Conservation (phyloP, 2,113 vertebrate genomes). For the Nettapus auritus region DNA sequence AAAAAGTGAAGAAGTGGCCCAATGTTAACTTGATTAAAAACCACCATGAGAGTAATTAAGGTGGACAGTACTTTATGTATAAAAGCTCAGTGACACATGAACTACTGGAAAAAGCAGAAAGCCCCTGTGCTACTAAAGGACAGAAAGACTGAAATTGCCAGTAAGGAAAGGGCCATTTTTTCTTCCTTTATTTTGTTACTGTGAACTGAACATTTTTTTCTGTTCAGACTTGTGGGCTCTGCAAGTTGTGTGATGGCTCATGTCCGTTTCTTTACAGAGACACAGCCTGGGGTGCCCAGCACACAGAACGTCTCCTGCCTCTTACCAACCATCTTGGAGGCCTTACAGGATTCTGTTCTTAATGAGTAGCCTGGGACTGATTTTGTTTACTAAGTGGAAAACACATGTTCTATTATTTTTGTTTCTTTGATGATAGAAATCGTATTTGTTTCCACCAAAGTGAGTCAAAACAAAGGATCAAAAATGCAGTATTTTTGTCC, state of each 20-base stretch:
- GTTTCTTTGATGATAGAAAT: slow-evolving; percentile 36
- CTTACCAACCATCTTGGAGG: neutral
- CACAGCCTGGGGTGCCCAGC: neutral
- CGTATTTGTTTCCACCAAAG: slow-evolving; percentile 37
- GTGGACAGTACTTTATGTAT: no score
- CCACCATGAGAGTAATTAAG: neutral
- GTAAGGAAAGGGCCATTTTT: accelerated
- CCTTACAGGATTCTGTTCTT: slow-evolving; percentile 17
- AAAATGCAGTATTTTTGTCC: slow-evolving; percentile 28
- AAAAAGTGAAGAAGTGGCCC: neutral
- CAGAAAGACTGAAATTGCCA: neutral
- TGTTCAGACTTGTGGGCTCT: neutral
- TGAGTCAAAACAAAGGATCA: slow-evolving; percentile 46
- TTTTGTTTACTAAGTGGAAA: slow-evolving; percentile 56
- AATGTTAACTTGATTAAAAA: neutral
- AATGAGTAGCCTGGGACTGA: slow-evolving; percentile 5
- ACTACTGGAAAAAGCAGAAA: neutral
- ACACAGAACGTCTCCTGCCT: neutral
- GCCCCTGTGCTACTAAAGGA: neutral
- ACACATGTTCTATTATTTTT: slow-evolving; percentile 55
- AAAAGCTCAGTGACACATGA: neutral
- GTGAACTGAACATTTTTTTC: neutral
- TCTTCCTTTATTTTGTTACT: neutral
- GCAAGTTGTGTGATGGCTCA: neutral
- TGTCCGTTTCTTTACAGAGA: neutral